Percentiles rank a stretch among this genome's conserved stretches.
phyloP scores from a whole-genome alignment of 2,113 vertebrate species.

The Bubo scandiacus region DNA sequence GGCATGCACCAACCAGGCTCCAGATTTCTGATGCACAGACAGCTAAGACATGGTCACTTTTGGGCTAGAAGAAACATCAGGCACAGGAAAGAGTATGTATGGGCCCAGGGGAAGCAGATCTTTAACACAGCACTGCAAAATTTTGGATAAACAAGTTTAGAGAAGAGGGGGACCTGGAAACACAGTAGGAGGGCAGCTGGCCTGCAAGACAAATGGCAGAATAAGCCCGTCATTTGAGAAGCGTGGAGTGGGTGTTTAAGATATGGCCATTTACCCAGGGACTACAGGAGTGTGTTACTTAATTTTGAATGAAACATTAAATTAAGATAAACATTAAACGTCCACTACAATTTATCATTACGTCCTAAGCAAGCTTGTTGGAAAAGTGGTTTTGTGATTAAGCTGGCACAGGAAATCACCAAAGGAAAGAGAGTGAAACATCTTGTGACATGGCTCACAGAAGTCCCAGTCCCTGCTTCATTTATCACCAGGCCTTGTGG shows the following conservation, averaged over 20 bases:
- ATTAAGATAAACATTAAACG: slow-evolving; percentile 44
- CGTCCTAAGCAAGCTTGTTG: slow-evolving; percentile 4
- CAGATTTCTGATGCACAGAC: background rate
- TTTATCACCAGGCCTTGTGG: background rate
- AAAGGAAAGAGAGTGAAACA: background rate
- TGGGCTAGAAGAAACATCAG: background rate
- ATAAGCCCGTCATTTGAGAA: background rate
- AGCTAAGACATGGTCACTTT: background rate
- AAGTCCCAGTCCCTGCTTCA: background rate
- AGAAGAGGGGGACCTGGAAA: background rate
- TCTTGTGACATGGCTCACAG: background rate
- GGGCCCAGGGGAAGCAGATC: background rate
- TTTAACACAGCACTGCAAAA: background rate
- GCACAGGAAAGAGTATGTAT: background rate
- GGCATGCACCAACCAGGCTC: background rate
- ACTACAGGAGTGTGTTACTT: background rate
- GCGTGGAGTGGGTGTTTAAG: background rate
- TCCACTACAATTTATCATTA: slow-evolving; percentile 24
- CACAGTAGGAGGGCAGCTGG: background rate
- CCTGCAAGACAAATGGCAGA: background rate
- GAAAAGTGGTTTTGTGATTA: slow-evolving; percentile 29
- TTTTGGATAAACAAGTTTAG: background rate
- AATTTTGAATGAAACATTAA: slow-evolving; percentile 59
- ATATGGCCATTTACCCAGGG: background rate
- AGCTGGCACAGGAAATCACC: slow-evolving; percentile 23